A percentile compares a stretch with the other conserved stretches of the same genome.
These are phyloP conservation scores for Meleagris gallopavo DNA, from an alignment of 2,113 vertebrate species.

Conservation along the genomic window DNA sequence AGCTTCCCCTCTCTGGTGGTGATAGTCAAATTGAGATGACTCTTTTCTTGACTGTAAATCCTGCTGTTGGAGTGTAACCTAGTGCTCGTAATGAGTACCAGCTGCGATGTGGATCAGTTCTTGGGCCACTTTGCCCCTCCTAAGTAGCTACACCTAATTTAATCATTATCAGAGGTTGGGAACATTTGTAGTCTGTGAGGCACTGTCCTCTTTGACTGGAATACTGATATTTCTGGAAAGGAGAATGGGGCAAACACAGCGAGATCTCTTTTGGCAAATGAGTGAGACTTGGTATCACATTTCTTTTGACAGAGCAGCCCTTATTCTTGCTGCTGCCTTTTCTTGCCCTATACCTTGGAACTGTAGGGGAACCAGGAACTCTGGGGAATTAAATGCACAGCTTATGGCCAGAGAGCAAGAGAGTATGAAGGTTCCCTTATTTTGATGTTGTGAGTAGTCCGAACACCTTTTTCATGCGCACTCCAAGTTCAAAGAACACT, in stretches of 20 bases:
- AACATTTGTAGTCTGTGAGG: not conserved
- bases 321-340: constrained; percentile 6
- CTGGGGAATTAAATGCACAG: not conserved
- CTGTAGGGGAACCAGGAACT: not conserved
- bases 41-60: not conserved
- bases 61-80: not conserved
- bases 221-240: not conserved
- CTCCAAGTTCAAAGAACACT: not conserved
- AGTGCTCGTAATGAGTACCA: not conserved
- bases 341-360: not conserved
- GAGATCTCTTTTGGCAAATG: not conserved
- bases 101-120: not conserved
- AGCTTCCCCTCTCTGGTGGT: not conserved
- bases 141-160: not conserved
- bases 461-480: not conserved
- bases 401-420: not conserved
- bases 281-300: not conserved
- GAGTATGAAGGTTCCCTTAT: not conserved
- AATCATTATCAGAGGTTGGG: not conserved
- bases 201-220: not conserved
- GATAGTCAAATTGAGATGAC: not conserved
- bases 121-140: not conserved
- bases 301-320: not conserved
- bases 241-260: not conserved
- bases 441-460: not conserved